A percentile compares a stretch with the other conserved stretches of the same genome.
Evolutionary conservation across 2,888 invertebrate species (phyloP).

Genomic region (Tiliacea citrago): DNA sequence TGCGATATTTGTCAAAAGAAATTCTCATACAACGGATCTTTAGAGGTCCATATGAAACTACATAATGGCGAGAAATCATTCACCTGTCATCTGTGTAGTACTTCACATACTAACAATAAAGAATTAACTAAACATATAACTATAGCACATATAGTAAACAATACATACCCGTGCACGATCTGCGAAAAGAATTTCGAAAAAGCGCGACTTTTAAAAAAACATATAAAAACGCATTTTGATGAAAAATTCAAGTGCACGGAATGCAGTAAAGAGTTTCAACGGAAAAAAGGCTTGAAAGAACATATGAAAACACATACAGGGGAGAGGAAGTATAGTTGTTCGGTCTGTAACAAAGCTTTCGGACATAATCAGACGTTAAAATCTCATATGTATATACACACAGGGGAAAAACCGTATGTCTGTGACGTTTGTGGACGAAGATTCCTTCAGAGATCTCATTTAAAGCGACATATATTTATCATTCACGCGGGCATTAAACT

Average conservation of each 20-base stretch:
- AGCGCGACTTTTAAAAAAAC: slow-evolving; percentile 78
- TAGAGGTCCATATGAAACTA: slow-evolving; percentile 75
- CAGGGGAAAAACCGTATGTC: slow-evolving; percentile 83
- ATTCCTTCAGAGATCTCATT: slow-evolving; percentile 84
- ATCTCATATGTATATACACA: slow-evolving; percentile 84
- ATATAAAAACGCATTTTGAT: slow-evolving; percentile 77
- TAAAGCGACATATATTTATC: slow-evolving; percentile 84
- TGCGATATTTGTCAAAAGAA: slow-evolving; percentile 72
- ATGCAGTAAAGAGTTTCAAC: slow-evolving; percentile 81
- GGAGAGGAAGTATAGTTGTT: slow-evolving; percentile 80
- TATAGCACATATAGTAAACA: slow-evolving; percentile 71
- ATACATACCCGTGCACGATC: slow-evolving; percentile 77
- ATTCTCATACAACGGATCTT: slow-evolving; percentile 74
- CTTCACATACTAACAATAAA: slow-evolving; percentile 76
- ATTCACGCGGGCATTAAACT: slow-evolving; percentile 84
- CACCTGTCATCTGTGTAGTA: slow-evolving; percentile 78
- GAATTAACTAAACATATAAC: slow-evolving; percentile 81
- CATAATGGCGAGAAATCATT: slow-evolving; percentile 80
- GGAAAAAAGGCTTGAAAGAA: slow-evolving; percentile 84
- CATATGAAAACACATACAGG: slow-evolving; percentile 85
- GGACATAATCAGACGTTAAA: slow-evolving; percentile 85
- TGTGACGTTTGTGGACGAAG: slow-evolving; percentile 84
- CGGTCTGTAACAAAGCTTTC: slow-evolving; percentile 79
- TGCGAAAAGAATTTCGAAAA: slow-evolving; percentile 79
- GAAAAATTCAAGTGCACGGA: slow-evolving; percentile 80